Percentiles rank a stretch among this genome's conserved stretches.
Evolutionary conservation across 2,797 vertebrate species (phyloP).

Genomic region (Agapornis canus): DNA sequence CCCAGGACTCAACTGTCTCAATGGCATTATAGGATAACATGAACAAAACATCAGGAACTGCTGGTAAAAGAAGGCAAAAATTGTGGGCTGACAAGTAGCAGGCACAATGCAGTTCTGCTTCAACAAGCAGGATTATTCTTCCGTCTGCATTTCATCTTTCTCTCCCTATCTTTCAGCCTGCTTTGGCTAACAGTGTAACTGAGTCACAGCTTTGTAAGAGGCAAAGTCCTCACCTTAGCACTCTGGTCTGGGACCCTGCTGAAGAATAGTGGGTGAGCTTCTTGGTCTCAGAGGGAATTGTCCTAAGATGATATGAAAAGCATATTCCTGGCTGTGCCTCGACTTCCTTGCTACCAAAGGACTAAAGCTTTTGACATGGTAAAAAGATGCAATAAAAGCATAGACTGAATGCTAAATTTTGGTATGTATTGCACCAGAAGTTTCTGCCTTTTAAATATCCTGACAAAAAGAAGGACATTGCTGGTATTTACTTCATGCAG

Average conservation of each 20-base stretch:
- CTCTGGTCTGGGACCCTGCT: background rate
- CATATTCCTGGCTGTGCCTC: background rate
- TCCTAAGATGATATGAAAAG: background rate
- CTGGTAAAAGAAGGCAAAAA: background rate
- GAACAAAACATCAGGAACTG: background rate
- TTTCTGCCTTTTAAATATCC: background rate
- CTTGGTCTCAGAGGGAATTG: background rate
- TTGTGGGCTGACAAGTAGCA: background rate
- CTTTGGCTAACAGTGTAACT: background rate
- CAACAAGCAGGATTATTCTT: background rate
- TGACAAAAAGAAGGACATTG: background rate
- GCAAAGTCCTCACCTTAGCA: background rate
- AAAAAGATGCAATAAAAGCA: background rate
- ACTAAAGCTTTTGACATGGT: background rate
- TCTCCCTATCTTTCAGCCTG: background rate
- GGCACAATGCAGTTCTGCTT: background rate
- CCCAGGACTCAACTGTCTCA: accelerated
- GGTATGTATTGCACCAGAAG: background rate
- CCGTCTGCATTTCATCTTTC: background rate
- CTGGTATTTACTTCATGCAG: background rate
- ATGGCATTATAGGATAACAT: background rate
- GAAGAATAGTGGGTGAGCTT: background rate
- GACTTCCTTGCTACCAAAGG: background rate
- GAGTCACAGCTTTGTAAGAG: background rate
- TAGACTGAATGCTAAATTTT: background rate